Conservation (phyloP, 1,140 invertebrate species). For the Uloborus diversus region DNA sequence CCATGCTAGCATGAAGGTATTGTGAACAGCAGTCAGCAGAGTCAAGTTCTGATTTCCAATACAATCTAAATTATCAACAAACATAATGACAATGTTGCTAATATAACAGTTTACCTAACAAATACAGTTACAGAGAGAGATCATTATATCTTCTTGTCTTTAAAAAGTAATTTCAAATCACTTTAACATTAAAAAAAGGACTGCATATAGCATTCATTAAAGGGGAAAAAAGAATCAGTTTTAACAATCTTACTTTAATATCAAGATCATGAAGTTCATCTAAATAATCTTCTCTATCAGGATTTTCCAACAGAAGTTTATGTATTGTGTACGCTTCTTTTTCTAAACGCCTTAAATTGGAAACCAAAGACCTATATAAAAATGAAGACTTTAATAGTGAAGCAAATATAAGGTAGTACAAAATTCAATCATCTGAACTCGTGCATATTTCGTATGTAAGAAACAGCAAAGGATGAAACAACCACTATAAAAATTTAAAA, state of each 20-base stretch:
- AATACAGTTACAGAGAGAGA: too few relatives aligned
- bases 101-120: too few relatives aligned
- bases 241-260: constrained; percentile 71
- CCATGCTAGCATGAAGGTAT: too few relatives aligned
- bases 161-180: too few relatives aligned
- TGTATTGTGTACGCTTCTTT: constrained; percentile 91
- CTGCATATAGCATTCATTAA: too few relatives aligned
- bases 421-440: background rate
- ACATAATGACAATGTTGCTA: too few relatives aligned
- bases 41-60: too few relatives aligned
- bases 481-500: background rate
- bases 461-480: background rate
- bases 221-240: too few relatives aligned
- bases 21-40: too few relatives aligned
- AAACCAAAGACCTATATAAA: constrained; percentile 71
- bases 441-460: too few relatives aligned
- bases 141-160: too few relatives aligned
- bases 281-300: constrained; percentile 71
- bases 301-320: constrained; percentile 79
- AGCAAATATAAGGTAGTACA: background rate
- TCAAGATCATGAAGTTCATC: constrained; percentile 77
- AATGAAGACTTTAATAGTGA: background rate
- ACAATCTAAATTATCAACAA: too few relatives aligned
- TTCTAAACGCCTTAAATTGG: constrained; percentile 83
- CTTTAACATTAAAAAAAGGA: background rate